These are phyloP conservation scores for Montipora efflorescens DNA, from an alignment of 64 coral and sea anemone species.

Conservation along the genomic window DNA sequence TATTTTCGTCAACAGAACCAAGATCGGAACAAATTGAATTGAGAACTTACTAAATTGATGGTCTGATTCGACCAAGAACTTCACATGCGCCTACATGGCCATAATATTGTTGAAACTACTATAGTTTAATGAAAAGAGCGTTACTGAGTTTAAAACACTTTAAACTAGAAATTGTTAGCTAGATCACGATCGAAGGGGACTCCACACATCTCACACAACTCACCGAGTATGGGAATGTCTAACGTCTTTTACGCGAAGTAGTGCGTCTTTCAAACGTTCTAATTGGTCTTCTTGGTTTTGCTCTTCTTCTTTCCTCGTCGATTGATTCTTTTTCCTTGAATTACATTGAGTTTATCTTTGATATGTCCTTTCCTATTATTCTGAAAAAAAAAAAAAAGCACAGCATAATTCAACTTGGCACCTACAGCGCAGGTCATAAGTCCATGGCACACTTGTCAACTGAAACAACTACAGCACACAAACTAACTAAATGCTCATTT, in stretches of 20 bases:
- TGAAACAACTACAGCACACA: no score
- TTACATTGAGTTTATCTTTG: constrained; percentile 71
- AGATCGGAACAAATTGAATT: no score
- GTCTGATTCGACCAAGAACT: no score
- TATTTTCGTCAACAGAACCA: no score
- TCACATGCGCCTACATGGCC: no score
- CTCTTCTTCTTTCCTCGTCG: constrained; percentile 69
- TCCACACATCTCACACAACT: background rate
- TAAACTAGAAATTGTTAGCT: background rate
- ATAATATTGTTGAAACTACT: no score
- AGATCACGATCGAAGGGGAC: constrained; percentile 20
- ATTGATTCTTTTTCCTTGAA: constrained; percentile 62
- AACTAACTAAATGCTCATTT: no score
- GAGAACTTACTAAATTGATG: no score
- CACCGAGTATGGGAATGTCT: constrained; percentile 1
- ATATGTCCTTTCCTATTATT: constrained; percentile 74
- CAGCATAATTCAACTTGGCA: background rate
- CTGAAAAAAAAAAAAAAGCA: constrained; percentile 32
- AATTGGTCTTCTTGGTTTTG: constrained; percentile 53
- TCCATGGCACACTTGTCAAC: no score
- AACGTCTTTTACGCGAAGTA: background rate
- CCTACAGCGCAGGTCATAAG: background rate
- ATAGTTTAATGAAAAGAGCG: no score
- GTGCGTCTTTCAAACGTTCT: background rate
- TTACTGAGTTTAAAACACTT: constrained; percentile 2